Percentiles rank a stretch among this genome's conserved stretches.
phyloP scores from a whole-genome alignment of 2,888 invertebrate species.

The Metallyticus violacea region DNA sequence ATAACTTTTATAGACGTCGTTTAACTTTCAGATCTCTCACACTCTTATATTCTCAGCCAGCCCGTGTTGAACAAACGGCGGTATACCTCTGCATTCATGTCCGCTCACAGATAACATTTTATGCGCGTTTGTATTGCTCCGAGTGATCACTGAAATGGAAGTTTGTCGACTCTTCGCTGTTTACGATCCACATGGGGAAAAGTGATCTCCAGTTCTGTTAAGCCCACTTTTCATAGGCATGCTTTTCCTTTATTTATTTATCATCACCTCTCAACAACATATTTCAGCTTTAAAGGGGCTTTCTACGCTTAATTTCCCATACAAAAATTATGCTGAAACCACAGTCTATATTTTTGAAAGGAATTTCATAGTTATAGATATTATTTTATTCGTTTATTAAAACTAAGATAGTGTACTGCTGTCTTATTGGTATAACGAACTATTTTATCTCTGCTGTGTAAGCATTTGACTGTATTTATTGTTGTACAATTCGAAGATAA shows the following conservation, averaged over 20 bases:
- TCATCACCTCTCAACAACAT: not conserved
- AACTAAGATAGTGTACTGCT: too few species aligned
- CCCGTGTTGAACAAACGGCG: not conserved
- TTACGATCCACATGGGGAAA: not conserved
- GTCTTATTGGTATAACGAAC: too few species aligned
- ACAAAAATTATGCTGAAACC: too few species aligned
- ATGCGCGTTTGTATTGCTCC: not conserved
- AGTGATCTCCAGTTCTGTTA: not conserved
- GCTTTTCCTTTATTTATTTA: not conserved
- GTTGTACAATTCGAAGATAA: too few species aligned
- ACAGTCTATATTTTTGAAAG: too few species aligned
- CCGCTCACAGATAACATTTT: not conserved
- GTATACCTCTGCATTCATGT: not conserved
- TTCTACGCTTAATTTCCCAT: too few species aligned
- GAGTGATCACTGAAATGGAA: not conserved
- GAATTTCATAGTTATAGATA: too few species aligned
- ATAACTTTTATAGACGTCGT: not conserved
- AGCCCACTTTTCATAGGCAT: not conserved
- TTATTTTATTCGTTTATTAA: too few species aligned
- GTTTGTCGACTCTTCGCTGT: not conserved
- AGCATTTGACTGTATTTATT: too few species aligned
- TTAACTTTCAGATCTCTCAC: not conserved
- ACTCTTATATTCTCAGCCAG: too few species aligned
- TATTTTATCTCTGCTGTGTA: too few species aligned
- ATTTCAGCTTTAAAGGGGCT: too few species aligned